These are phyloP conservation scores for Sinosuthora webbiana DNA, from an alignment of 2,113 vertebrate genomes.

Conservation along the genomic window DNA sequence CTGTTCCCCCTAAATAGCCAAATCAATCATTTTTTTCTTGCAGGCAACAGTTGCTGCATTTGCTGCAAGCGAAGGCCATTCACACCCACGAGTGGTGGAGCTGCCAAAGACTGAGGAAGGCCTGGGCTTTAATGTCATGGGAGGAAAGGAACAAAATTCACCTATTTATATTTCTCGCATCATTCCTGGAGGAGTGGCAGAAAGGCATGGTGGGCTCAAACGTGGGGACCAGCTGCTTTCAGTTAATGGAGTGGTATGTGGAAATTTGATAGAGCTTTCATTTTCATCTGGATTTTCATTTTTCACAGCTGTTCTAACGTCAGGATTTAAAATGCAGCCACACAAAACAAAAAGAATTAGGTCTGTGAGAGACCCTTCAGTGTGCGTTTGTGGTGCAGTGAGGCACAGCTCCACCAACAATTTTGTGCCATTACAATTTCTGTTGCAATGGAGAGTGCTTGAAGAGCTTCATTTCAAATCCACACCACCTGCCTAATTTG, in stretches of 20 bases:
- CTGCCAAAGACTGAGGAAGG: slow-evolving; percentile 98
- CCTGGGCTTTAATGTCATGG: slow-evolving; percentile 99
- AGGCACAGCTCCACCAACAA: not conserved
- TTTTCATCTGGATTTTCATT: slow-evolving; percentile 2
- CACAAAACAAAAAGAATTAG: not conserved
- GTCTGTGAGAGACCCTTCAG: not conserved
- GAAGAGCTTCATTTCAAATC: not conserved
- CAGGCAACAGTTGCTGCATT: slow-evolving; percentile 98
- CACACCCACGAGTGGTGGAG: slow-evolving; percentile 95
- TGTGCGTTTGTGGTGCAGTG: not conserved
- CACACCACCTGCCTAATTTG: not conserved
- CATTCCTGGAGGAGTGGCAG: slow-evolving; percentile 96
- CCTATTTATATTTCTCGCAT: slow-evolving; percentile 99
- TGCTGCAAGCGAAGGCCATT: slow-evolving; percentile 97
- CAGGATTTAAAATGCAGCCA: not conserved
- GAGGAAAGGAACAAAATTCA: slow-evolving; percentile 98
- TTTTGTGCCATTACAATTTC: not conserved
- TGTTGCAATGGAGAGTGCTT: not conserved
- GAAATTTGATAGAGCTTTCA: slow-evolving; percentile 4
- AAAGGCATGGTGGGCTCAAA: slow-evolving; percentile 95
- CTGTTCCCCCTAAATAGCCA: slow-evolving; percentile 2
- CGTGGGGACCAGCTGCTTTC: slow-evolving; percentile 98
- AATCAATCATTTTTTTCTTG: slow-evolving; percentile 26
- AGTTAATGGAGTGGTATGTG: slow-evolving; percentile 96
- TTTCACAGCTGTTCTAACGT: not conserved